Evolutionary conservation across 2,113 vertebrate species (phyloP).

Genomic region (Damaliscus lunatus): DNA sequence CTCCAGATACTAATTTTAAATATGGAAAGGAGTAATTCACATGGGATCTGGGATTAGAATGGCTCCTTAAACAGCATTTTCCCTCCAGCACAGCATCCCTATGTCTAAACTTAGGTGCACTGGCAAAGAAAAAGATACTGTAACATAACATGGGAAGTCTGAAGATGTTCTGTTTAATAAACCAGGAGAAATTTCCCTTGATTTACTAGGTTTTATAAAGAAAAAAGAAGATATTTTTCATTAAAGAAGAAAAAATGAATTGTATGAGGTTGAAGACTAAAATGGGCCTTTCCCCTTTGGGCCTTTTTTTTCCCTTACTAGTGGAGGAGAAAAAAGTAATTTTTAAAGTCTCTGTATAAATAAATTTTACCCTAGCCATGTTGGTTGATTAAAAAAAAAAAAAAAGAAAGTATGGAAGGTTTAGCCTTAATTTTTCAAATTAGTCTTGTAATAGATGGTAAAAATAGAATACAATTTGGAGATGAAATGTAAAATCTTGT

Average conservation of each 20-base stretch:
- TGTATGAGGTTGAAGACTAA: not conserved
- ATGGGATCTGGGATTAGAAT: not conserved
- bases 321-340: not conserved
- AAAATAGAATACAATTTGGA: not conserved
- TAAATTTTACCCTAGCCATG: not conserved
- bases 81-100: not conserved
- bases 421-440: slow-evolving; percentile 12
- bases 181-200: not conserved
- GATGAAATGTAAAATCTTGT: not conserved
- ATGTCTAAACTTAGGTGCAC: not conserved
- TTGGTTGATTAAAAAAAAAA: not conserved
- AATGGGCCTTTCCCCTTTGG: not conserved
- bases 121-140: not conserved
- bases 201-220: not conserved
- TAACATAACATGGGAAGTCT: not conserved
- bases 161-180: slow-evolving; percentile 18
- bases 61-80: not conserved
- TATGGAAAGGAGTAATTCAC: not conserved
- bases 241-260: slow-evolving; percentile 14
- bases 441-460: not conserved
- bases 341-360: not conserved
- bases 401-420: not conserved
- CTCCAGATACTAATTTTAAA: not conserved
- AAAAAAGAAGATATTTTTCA: slow-evolving; percentile 11
- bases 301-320: slow-evolving; percentile 4